Base-by-base conservation (phyloP, 2,888 invertebrate species). In the Ichneumon xanthorius region DNA sequence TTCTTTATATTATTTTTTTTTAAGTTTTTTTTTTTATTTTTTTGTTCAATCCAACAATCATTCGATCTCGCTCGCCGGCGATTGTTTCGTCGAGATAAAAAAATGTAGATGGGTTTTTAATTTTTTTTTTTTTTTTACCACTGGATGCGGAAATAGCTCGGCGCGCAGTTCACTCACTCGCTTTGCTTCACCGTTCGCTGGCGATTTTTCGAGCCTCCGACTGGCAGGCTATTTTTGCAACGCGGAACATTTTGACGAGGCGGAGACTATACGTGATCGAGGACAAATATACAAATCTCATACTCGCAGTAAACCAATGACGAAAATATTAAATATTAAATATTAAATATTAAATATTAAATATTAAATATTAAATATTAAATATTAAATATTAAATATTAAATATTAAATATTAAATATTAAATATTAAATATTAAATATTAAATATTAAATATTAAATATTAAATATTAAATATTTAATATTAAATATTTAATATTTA, bases 181-280 rank as follows among this genome's bases (percentile, higher is more conserved):
- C 65, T 37, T n/a, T 7, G 6, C 2, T 22, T 55, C 11, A 1
- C 19, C n/a, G n/a, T 9, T 55, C 55, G 55, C 22, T 55, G 55
- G 22, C 83, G 85, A 87, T 37, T 37, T 89, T 89, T 88, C 87
- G 82, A 85, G 61, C 86, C 85, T 33, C 82, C 73, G 86, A 88
- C 85, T 88, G 88, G 82, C 87, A 87, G 88, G 87, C 87, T 90
- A 90, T 90, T 89, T 89, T 89, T 86, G 85, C 72, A 55, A 9
- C 7, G 19, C 19, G 22, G 22, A 22, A 55, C 1, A 19, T 22
- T 55, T 55, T 19, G 19, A 19, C 55, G 55, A 22, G 9, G 7
- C 19, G 1, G 22, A 19, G 22, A 19, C 19, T 3, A 55, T 55
- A 22, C 7, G 9, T 4, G n/a, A 2, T 2, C 3, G 55, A 55